Evolutionary conservation across 2,113 vertebrate genomes (phyloP), one percentile per base, ranked within the genome.

Genomic region (Mola mola): DNA sequence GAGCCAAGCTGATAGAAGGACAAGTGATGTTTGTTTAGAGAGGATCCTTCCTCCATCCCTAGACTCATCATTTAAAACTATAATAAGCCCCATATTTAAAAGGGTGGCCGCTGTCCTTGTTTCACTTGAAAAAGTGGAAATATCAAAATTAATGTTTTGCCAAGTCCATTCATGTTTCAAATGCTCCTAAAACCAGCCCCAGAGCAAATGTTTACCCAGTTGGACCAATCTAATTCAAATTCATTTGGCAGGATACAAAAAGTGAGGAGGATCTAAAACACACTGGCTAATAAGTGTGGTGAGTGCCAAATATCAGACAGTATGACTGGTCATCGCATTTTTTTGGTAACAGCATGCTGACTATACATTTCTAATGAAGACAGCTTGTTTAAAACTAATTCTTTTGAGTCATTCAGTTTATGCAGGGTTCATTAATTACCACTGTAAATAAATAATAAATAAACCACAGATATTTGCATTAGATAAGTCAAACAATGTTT

Each of bases 161-260:
- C 77, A 83, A 79, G 57, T 50, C 43, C 22, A 65, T 72, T 80
- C 22, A 76, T 71, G 52, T 69, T 63, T 79, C 64, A 75, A 75
- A 78, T 43, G 61, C 53, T 62, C 40, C 16, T 49, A 36, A 51
- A 43, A 57, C 22, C 28, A 75, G 77, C 59, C 59, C 60, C 29
- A 31, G 69, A 73, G 79, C 77, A 79, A 81, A 73, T 67, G 79
- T 76, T 81, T 78, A 85, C 55, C 72, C 48, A 55, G 75, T 52
- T 82, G 79, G 67, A 86, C 68, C 59, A 48, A 69, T 66, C 25
- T 29, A 57, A 60, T 77, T 70, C 57, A 78, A 76, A 75, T 72
- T 62, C 38, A 72, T 79, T 79, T 82, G 73, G 76, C 83, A 78
- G 58, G 53, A 70, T 6, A 59, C 53, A 57, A 53, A 77, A 81